phyloP scores from a whole-genome alignment of 2,797 vertebrate species.

The Tragelaphus oryx region DNA sequence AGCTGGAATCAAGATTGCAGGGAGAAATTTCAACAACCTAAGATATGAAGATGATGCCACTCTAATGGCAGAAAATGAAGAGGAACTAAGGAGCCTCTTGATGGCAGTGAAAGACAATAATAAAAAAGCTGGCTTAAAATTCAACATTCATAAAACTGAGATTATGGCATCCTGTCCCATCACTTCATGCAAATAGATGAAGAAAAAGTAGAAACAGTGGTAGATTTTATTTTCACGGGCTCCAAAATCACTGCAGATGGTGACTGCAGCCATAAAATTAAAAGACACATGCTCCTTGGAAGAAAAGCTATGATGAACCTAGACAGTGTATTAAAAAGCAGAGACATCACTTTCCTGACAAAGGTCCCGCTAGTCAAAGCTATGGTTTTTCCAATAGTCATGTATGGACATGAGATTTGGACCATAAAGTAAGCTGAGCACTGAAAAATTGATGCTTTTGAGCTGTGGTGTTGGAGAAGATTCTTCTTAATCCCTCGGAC shows the following conservation, averaged over 20 bases:
- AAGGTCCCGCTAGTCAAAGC: neutral
- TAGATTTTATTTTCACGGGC: neutral
- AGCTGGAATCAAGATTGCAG: neutral
- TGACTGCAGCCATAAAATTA: neutral
- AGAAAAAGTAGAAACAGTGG: neutral
- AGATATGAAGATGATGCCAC: neutral
- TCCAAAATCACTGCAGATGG: neutral
- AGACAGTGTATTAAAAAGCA: neutral
- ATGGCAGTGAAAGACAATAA: neutral
- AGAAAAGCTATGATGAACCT: neutral
- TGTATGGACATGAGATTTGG: neutral
- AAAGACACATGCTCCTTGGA: neutral
- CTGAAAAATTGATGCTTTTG: neutral
- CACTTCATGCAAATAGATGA: neutral
- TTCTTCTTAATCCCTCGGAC: neutral
- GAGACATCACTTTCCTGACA: neutral
- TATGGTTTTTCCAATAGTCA: neutral
- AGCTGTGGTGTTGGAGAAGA: neutral
- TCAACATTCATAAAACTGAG: neutral
- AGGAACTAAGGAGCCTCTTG: neutral
- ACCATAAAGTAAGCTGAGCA: neutral
- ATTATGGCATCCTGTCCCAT: neutral
- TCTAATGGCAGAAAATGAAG: neutral
- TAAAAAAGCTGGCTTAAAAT: neutral
- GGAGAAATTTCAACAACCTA: neutral